Evolutionary conservation across 2,797 vertebrate genomes (phyloP).

Genomic region (Lepidocolaptes lacrymiger): DNA sequence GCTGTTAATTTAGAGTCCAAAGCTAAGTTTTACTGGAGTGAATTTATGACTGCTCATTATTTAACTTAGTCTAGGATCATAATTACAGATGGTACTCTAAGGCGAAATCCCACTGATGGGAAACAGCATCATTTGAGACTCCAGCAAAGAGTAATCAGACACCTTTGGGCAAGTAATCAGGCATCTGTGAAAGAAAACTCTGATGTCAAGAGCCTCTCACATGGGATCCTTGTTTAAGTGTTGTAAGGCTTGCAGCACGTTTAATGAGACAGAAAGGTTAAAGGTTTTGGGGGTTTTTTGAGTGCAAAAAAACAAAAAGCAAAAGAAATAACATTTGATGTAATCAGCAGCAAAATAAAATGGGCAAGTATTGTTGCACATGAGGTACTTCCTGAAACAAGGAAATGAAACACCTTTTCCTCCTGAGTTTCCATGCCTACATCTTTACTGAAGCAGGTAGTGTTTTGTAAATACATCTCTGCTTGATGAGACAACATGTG

Average conservation of each 20-base stretch:
- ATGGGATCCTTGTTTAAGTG: conserved; percentile 48
- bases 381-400: neutral
- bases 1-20: conserved; percentile 48
- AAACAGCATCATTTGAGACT: conserved; percentile 15
- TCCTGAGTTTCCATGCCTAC: neutral
- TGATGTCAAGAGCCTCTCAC: conserved; percentile 58
- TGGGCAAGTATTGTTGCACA: neutral
- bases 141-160: conserved; percentile 67
- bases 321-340: conserved; percentile 9
- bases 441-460: neutral
- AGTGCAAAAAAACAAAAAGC: neutral
- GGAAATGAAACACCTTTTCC: conserved; percentile 54
- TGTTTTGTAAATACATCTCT: conserved; percentile 12
- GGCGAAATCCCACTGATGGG: conserved; percentile 48
- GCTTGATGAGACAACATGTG: neutral
- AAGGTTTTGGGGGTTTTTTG: neutral
- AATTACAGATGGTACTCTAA: conserved; percentile 66
- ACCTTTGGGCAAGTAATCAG: conserved; percentile 63
- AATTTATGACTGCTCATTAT: conserved; percentile 67
- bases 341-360: conserved; percentile 20
- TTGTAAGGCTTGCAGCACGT: neutral
- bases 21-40: conserved; percentile 41
- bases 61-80: conserved; percentile 57
- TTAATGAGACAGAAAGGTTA: conserved; percentile 62
- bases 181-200: conserved; percentile 62